Evolutionary conservation across 2,113 vertebrate genomes (phyloP).

Genomic region (Taurulus bubalis): DNA sequence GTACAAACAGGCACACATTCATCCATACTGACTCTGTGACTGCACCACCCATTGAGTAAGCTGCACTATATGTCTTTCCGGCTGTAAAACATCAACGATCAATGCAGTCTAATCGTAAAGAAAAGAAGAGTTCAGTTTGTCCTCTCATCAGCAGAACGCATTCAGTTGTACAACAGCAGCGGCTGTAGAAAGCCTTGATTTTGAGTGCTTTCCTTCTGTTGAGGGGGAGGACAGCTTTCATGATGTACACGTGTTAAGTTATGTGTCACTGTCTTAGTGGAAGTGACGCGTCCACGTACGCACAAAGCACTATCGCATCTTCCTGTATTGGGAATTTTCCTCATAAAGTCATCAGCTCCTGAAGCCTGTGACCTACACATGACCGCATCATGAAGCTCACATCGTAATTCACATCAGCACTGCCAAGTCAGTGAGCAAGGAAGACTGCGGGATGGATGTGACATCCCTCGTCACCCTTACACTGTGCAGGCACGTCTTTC

Average conservation of each 20-base stretch:
- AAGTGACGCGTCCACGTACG: neutral
- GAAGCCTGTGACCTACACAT: conserved; percentile 39
- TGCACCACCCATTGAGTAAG: conserved; percentile 6
- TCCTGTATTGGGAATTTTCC: neutral
- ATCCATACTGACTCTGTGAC: conserved; percentile 3
- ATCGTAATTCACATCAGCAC: conserved; percentile 46
- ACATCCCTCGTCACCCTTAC: conserved; percentile 43
- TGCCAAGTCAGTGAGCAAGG: conserved; percentile 42
- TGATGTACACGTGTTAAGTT: neutral
- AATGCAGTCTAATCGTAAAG: conserved; percentile 27
- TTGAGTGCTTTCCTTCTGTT: neutral
- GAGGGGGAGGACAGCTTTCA: conserved; percentile 15
- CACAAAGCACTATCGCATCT: neutral
- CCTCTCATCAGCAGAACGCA: conserved; percentile 44
- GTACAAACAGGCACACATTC: neutral
- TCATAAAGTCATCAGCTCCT: neutral
- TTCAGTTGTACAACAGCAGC: neutral
- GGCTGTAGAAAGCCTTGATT: conserved; percentile 16
- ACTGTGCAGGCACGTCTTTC: conserved; percentile 21
- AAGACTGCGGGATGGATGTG: conserved; percentile 47
- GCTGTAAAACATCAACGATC: conserved; percentile 58
- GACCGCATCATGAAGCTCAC: conserved; percentile 26
- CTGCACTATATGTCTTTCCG: conserved; percentile 27
- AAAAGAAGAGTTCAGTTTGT: conserved; percentile 32
- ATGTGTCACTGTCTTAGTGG: neutral